Percentiles rank a stretch among this genome's conserved stretches.
These are phyloP conservation scores for Drosophila histrio DNA, from an alignment of 2,888 invertebrate species.

Conservation along the genomic window DNA sequence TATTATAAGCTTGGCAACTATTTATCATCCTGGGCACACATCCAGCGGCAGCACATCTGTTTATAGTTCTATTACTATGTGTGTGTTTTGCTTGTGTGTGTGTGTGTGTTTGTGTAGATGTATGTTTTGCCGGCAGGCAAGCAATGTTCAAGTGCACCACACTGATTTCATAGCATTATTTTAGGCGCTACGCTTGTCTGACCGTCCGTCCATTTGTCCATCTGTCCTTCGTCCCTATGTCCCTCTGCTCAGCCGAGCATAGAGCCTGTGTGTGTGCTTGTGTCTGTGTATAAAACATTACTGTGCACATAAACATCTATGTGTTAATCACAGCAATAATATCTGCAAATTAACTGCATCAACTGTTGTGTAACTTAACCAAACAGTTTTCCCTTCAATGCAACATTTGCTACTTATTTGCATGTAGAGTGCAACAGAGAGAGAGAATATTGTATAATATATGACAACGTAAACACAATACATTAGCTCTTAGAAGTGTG, in stretches of 20 bases:
- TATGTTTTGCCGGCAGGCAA: constrained; percentile 23
- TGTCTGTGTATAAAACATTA: constrained; percentile 55
- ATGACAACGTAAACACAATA: not conserved
- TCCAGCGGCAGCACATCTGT: constrained; percentile 21
- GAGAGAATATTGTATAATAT: not conserved
- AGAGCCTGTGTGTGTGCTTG: not conserved
- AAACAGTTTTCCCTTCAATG: not conserved
- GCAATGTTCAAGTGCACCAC: constrained; percentile 47
- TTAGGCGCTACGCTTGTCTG: constrained; percentile 3
- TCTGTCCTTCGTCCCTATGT: not conserved
- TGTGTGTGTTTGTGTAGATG: not conserved
- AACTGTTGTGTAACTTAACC: constrained; percentile 38
- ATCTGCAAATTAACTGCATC: constrained; percentile 77
- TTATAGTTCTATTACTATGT: constrained; percentile 1
- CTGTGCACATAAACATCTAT: constrained; percentile 73
- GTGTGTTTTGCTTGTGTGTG: not conserved
- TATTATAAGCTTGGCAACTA: constrained; percentile 76
- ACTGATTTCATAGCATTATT: constrained; percentile 54
- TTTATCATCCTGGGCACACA: constrained; percentile 74
- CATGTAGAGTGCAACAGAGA: not conserved
- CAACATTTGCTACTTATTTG: constrained; percentile 33
- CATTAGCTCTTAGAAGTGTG: not conserved
- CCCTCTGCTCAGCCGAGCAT: not conserved
- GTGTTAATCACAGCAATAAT: constrained; percentile 80
- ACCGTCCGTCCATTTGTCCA: not conserved